phyloP scores from a whole-genome alignment of 2,888 invertebrate species.

The Protodeltote pygarga region DNA sequence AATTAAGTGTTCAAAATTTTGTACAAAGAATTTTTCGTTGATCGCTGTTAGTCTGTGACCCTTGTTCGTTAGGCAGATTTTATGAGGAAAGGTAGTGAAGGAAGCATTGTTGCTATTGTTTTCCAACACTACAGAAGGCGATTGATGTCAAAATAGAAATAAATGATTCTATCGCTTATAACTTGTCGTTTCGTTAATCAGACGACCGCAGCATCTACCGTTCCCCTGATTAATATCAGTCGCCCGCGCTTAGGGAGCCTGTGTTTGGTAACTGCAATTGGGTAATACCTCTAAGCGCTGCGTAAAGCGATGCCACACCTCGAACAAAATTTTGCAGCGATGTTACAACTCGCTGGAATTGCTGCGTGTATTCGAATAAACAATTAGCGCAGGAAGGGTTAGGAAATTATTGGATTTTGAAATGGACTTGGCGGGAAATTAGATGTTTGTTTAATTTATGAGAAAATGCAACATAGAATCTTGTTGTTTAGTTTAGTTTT shows the following conservation, averaged over 20 bases:
- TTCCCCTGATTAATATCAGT: constrained; percentile 53
- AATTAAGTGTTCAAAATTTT: no score
- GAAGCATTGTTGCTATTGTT: no score
- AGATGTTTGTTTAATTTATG: background rate
- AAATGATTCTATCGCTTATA: background rate
- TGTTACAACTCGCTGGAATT: constrained; percentile 18
- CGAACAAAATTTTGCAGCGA: constrained; percentile 8
- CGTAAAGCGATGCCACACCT: constrained; percentile 6
- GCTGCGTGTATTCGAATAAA: constrained; percentile 6
- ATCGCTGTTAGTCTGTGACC: no score
- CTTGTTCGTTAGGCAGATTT: no score
- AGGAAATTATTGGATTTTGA: background rate
- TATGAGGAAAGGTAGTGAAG: no score
- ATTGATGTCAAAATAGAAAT: background rate
- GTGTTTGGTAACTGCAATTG: constrained; percentile 49
- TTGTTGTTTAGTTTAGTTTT: no score
- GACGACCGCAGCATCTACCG: constrained; percentile 33
- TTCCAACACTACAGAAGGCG: no score
- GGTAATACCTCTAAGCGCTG: constrained; percentile 42
- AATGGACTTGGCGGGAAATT: background rate
- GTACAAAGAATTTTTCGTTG: no score
- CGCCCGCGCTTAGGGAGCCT: constrained; percentile 31
- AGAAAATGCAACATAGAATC: background rate
- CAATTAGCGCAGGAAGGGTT: background rate
- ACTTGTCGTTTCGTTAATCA: constrained; percentile 41